A percentile compares a stretch with the other conserved stretches of the same genome.
phyloP scores from a whole-genome alignment of 2,888 invertebrate species.

The Phalangium opilio region DNA sequence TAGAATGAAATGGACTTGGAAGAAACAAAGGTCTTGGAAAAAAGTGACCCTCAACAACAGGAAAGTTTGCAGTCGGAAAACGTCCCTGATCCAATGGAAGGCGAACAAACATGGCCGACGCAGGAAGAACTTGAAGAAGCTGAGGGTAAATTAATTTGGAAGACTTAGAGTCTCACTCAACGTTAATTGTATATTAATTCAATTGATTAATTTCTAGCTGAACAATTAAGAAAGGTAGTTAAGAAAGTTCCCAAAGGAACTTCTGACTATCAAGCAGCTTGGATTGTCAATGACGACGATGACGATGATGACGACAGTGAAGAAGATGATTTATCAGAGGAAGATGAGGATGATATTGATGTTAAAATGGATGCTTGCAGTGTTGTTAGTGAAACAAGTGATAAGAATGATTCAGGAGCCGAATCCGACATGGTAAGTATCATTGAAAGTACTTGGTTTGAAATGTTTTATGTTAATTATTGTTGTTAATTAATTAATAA shows the following conservation, averaged over 20 bases:
- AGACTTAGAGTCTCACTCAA: neutral
- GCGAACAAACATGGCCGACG: constrained; percentile 94
- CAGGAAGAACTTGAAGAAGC: constrained; percentile 70
- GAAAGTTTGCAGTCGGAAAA: constrained; percentile 63
- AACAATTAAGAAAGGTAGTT: constrained; percentile 17
- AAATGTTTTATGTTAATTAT: no score
- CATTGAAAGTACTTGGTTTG: no score
- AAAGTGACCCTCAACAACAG: constrained; percentile 26
- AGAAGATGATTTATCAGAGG: constrained; percentile 30
- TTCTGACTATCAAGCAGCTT: constrained; percentile 89
- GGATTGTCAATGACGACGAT: constrained; percentile 35
- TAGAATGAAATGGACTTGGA: constrained; percentile 8
- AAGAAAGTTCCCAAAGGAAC: constrained; percentile 83
- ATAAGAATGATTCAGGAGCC: constrained; percentile 42
- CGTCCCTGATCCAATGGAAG: constrained; percentile 75
- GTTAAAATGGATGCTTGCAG: constrained; percentile 25
- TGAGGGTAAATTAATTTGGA: constrained; percentile 29
- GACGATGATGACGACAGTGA: constrained; percentile 35
- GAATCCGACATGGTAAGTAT: constrained; percentile 43
- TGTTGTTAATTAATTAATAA: neutral
- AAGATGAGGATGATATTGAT: constrained; percentile 21
- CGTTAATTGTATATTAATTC: neutral
- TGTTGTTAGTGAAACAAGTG: constrained; percentile 22
- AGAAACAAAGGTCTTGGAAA: constrained; percentile 22
- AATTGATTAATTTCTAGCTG: neutral